Conservation (phyloP, 2,113 vertebrate genomes). For the Paralichthys olivaceus region DNA sequence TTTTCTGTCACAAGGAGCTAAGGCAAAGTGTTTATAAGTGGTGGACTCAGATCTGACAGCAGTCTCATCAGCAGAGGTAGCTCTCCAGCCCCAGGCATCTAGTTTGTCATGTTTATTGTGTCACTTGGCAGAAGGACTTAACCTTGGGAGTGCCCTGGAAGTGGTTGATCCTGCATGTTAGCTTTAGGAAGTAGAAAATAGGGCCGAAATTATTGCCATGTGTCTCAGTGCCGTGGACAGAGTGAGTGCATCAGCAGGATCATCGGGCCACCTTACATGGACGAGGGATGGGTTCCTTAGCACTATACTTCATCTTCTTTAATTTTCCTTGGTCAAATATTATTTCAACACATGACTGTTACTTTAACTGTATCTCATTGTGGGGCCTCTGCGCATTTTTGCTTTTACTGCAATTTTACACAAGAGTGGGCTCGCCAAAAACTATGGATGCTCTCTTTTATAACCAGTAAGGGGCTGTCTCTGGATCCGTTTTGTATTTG, state of each 20-base stretch:
- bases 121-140: conserved; percentile 79
- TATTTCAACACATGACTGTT: conserved; percentile 65
- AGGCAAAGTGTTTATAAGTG: conserved; percentile 59
- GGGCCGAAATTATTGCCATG: conserved; percentile 87
- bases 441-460: conserved; percentile 60
- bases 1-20: conserved; percentile 37
- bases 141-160: conserved; percentile 82
- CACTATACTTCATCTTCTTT: conserved; percentile 36
- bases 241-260: conserved; percentile 78
- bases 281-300: conserved; percentile 48
- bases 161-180: conserved; percentile 81
- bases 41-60: conserved; percentile 60
- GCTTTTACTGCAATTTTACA: conserved; percentile 47
- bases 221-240: conserved; percentile 78
- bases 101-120: conserved; percentile 79
- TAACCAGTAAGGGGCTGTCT: conserved; percentile 48
- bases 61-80: conserved; percentile 54
- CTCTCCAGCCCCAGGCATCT: conserved; percentile 54
- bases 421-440: conserved; percentile 42
- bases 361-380: conserved; percentile 51
- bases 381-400: conserved; percentile 15
- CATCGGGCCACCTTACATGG: conserved; percentile 70
- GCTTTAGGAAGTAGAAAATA: conserved; percentile 86
- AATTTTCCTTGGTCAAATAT: conserved; percentile 70
- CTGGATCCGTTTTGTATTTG: conserved; percentile 55